Conservation (phyloP, 1,140 invertebrate species). For the Caenorhabditis latens region DNA sequence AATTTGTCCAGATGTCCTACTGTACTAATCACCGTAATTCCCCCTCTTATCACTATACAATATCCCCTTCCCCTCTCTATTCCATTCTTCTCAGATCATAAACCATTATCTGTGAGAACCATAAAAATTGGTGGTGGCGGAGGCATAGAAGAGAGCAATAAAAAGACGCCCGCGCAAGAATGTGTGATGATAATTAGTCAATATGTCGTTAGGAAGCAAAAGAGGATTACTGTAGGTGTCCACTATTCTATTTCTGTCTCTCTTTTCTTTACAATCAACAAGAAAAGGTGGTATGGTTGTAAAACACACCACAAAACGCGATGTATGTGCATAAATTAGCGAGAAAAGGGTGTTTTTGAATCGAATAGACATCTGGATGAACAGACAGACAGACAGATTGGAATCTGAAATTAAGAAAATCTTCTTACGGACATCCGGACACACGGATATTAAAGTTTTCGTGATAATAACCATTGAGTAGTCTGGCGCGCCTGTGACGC, state of each 20-base stretch:
- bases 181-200: conserved; percentile 51
- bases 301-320: neutral
- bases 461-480: no score
- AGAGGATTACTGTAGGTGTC: conserved; percentile 13
- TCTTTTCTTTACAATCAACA: no score
- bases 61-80: neutral
- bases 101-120: conserved; percentile 50
- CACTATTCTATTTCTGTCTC: neutral
- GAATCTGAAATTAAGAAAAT: no score
- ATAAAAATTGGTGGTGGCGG: neutral
- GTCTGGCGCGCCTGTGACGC: no score
- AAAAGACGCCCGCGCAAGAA: neutral
- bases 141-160: conserved; percentile 3
- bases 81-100: conserved; percentile 21
- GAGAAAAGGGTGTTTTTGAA: neutral
- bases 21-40: no score
- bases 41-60: neutral
- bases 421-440: no score
- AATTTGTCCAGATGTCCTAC: no score
- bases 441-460: no score
- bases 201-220: neutral
- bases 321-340: neutral
- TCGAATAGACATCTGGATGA: no score
- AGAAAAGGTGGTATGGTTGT: neutral
- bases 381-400: no score